These are phyloP conservation scores for Lepidonotus clava DNA, from an alignment of 2,888 invertebrate genomes.

Conservation along the genomic window DNA sequence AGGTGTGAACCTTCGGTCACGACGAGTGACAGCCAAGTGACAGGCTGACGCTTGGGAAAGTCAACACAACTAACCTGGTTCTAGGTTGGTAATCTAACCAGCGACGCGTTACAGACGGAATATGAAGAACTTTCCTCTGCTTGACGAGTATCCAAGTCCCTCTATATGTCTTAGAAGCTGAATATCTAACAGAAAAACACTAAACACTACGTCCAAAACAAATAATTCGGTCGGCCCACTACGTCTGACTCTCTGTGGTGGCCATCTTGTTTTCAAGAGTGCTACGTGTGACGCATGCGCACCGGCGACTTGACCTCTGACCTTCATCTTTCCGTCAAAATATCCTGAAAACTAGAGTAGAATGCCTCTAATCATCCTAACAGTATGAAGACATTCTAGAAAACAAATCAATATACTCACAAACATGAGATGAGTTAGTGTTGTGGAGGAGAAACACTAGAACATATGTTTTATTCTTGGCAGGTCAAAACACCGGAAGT, in stretches of 20 bases:
- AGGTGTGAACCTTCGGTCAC: too few relatives aligned
- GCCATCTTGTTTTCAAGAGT: slow-evolving; percentile 49
- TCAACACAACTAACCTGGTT: slow-evolving; percentile 24
- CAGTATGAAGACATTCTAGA: too few relatives aligned
- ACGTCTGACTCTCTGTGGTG: background rate
- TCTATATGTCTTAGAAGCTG: background rate
- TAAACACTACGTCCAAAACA: slow-evolving; percentile 24
- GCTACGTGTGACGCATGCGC: slow-evolving; percentile 58
- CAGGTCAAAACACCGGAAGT: background rate
- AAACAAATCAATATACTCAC: too few relatives aligned
- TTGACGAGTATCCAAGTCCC: background rate
- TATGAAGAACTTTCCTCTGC: background rate
- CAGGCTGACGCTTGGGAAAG: background rate
- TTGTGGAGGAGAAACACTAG: too few relatives aligned
- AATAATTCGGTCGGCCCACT: background rate
- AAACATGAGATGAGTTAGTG: too few relatives aligned
- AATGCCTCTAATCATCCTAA: too few relatives aligned
- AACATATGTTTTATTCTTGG: background rate
- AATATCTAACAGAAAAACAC: background rate
- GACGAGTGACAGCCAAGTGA: background rate
- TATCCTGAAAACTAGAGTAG: background rate
- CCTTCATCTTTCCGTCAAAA: background rate
- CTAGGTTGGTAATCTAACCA: background rate
- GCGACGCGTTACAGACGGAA: too few relatives aligned
- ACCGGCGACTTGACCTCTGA: slow-evolving; percentile 52